Base-by-base conservation (phyloP, 2,113 vertebrate genomes). In the Hirundichthys speculiger region DNA sequence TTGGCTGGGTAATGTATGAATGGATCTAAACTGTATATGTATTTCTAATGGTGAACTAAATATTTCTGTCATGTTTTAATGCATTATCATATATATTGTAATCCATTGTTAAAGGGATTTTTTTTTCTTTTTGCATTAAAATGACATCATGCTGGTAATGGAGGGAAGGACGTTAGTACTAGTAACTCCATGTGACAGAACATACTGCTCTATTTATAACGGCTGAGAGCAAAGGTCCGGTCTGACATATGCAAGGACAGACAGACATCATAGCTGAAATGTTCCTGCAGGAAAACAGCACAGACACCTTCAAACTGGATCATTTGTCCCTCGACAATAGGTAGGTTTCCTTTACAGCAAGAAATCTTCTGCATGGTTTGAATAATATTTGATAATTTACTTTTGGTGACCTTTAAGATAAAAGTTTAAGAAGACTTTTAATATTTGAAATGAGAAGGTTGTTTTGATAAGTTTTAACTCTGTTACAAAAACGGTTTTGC, bases 151-250 rank as follows among this genome's bases (percentile, higher is more conserved):
- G 4, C 5, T 10, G 3, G 30, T 34, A 34, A 34, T 34, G 9
- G 30, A 56, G 60, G 68, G 72, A 63, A 79, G 53, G 80, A 74
- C 54, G 30, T 74, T 39, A 77, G 5, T 34, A 3, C 30, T 10
- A 34, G 68, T 60, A 58, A 69, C 68, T 79, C 34, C 90, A 91
- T 89, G 92, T 92, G 92, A 92, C 86, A 73, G 78, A 83, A 77
- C 71, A 78, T 66, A 83, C 67, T 57, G 51, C 73, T 89, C 90
- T 93, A 92, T 93, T 93, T 89, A 91, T 93, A 93, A 85, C 88
- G 75, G 66, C 41, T 46, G 67, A 72, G 79, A 50, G 60, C 70
- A 45, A 70, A 79, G 64, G 57, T 34, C 67, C 64, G 53, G 70
- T 67, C 54, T 64, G 64, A 79, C 83, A 75, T 47, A 75, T 12